Evolutionary conservation across 2,888 invertebrate genomes (phyloP).

Genomic region (Gerris lacustris): DNA sequence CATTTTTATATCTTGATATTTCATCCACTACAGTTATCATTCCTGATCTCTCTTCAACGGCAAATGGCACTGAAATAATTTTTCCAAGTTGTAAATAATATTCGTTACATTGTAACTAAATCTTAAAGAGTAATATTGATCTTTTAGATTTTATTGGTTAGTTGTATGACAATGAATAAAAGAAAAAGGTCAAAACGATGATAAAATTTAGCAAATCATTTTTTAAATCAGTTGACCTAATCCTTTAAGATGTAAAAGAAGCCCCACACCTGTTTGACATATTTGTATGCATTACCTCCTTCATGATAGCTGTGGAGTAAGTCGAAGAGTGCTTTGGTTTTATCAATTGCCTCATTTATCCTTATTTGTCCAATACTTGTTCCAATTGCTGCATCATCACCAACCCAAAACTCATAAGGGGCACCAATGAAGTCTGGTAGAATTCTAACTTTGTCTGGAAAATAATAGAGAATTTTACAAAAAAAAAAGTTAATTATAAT

Average conservation of each 20-base stretch:
- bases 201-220: no score
- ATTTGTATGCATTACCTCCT: conserved; percentile 49
- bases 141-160: not conserved
- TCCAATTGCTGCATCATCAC: conserved; percentile 69
- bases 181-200: not conserved
- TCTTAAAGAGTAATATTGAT: no score
- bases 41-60: conserved; percentile 76
- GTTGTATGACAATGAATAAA: not conserved
- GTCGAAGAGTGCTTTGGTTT: conserved; percentile 57
- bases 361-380: conserved; percentile 76
- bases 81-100: not conserved
- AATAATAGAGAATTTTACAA: conserved; percentile 12
- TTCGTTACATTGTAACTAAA: not conserved
- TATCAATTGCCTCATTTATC: conserved; percentile 57
- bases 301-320: conserved; percentile 70
- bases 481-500: not conserved
- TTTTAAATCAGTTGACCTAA: no score
- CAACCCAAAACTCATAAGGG: conserved; percentile 84
- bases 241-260: no score
- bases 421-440: conserved; percentile 69
- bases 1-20: conserved; percentile 52
- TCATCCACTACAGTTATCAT: conserved; percentile 74
- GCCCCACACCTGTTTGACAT: no score
- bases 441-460: conserved; percentile 41
- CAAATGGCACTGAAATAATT: conserved; percentile 64